Base-by-base conservation (phyloP, 2,797 vertebrate species). In the Telmatherina bonti region DNA sequence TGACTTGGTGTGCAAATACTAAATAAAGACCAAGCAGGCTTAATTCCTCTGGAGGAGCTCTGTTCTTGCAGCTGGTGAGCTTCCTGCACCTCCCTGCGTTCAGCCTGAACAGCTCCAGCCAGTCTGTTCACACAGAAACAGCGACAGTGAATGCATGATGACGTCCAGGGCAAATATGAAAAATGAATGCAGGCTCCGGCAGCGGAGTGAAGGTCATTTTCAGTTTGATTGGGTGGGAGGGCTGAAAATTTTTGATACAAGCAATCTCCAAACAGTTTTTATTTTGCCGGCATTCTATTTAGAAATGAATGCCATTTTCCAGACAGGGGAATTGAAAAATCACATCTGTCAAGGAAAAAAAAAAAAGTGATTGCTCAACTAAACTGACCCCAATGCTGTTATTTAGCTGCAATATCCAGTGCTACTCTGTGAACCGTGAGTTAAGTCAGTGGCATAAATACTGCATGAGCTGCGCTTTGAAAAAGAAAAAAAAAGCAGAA, bases 401-500 rank as follows among this genome's bases (percentile, higher is more conserved):
- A 69, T 88, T 85, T 81, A 84, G 82, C 69, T 67, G 29, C 65
- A 54, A 70, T 67, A 75, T 74, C 71, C 67, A 77, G 52, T 9
- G 65, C 54, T 62, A 18, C 65, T 60, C 67, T 62, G 59, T 72
- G 86, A 83, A 70, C 53, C 15, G 13, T 72, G 55, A 75, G 79
- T 72, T 52, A 62, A 82, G 51, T 62, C 86, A 18, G 71, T 20
- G 0, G 27, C 63, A 83, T 87, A 74, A 87, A 89, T 89, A 69
- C 67, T 89, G 81, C 75, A 90, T 82, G 84, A 87, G 70, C 15
- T 27, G 35, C 26, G 9, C 64, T 76, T 72, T 11, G 5, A 35
- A 35, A 45, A 68, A 52, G 22, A 67, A 64, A 35, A 58, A 60
- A 20, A 65, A 30, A 24, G 1, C 30, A 26, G 1, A n/a, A 53